Evolutionary conservation across 2,888 invertebrate species (phyloP).

Genomic region (Phortica magna): DNA sequence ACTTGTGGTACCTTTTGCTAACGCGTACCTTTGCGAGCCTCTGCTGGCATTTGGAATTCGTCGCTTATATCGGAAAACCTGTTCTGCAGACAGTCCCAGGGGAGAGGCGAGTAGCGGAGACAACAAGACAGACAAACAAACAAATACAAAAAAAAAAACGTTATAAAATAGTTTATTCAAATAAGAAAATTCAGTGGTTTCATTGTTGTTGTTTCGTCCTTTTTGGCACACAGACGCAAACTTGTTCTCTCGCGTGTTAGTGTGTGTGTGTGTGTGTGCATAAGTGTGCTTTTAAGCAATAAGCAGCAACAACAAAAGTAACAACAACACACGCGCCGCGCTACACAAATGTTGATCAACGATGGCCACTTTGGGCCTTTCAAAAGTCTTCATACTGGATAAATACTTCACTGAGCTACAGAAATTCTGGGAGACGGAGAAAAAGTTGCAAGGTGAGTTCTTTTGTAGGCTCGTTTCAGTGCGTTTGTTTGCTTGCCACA

Average conservation of each 20-base stretch:
- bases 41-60: slow-evolving; percentile 5
- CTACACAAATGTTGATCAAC: slow-evolving; percentile 76
- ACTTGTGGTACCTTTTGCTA: no score
- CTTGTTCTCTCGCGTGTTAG: neutral
- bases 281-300: neutral
- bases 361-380: slow-evolving; percentile 97
- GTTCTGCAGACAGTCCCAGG: no score
- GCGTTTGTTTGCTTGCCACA: neutral
- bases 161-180: slow-evolving; percentile 15
- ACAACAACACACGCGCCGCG: slow-evolving; percentile 35
- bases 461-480: neutral
- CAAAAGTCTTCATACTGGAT: slow-evolving; percentile 98
- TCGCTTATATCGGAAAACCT: slow-evolving; percentile 22
- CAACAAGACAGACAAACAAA: neutral
- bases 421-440: slow-evolving; percentile 98
- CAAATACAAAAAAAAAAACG: neutral
- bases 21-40: no score
- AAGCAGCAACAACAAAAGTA: neutral
- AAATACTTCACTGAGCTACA: slow-evolving; percentile 98
- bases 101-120: neutral
- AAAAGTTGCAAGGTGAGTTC: slow-evolving; percentile 94
- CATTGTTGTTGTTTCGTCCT: slow-evolving; percentile 7
- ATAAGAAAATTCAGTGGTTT: slow-evolving; percentile 17
- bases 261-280: slow-evolving; percentile 1
- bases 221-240: neutral